phyloP scores from a whole-genome alignment of 1,140 invertebrate species.

The Drosophila bocqueti region DNA sequence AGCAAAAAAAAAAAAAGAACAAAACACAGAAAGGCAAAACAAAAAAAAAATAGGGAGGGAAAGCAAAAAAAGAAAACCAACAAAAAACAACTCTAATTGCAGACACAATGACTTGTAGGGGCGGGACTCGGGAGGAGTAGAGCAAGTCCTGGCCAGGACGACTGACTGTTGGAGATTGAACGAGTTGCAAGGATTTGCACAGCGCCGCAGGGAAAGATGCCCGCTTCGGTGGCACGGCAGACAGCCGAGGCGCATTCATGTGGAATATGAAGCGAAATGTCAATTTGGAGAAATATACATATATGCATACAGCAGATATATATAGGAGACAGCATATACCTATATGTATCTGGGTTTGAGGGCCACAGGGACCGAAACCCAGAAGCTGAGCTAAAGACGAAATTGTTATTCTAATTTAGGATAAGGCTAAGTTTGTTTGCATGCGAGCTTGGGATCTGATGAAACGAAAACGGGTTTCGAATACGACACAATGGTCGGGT shows the following conservation, averaged over 20 bases:
- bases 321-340: constrained; percentile 17
- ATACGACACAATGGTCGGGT: constrained; percentile 31
- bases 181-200: constrained; percentile 81
- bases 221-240: constrained; percentile 63
- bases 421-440: constrained; percentile 79
- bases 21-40: constrained; percentile 43
- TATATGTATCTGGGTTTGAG: constrained; percentile 14
- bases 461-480: constrained; percentile 55
- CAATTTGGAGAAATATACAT: constrained; percentile 60
- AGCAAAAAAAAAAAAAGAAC: constrained; percentile 46
- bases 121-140: constrained; percentile 11
- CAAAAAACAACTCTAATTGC: constrained; percentile 82
- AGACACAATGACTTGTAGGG: constrained; percentile 76
- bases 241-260: constrained; percentile 78
- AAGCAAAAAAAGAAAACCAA: constrained; percentile 65
- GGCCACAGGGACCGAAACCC: constrained; percentile 7
- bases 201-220: constrained; percentile 69
- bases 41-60: constrained; percentile 21
- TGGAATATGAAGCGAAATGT: constrained; percentile 83
- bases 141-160: constrained; percentile 27
- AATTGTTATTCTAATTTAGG: constrained; percentile 83
- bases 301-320: constrained; percentile 13
- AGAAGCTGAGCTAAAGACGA: constrained; percentile 52
- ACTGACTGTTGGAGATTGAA: constrained; percentile 62
- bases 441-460: constrained; percentile 20